Conservation (phyloP, 2,797 vertebrate species). For the Lithobates sylvaticus region DNA sequence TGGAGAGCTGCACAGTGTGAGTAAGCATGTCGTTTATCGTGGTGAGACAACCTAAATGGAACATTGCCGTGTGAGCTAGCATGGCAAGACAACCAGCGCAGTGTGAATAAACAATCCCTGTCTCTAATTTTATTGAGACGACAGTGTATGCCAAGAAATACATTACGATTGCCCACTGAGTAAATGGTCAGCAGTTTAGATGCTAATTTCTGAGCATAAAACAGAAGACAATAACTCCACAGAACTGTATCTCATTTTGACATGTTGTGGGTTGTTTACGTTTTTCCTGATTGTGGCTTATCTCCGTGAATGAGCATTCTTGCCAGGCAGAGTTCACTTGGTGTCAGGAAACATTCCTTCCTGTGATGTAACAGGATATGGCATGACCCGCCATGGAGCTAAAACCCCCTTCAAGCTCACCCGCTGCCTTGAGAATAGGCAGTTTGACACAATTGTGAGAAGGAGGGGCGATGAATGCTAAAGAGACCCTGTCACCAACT, state of each 20-base stretch:
- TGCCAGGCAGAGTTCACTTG: not conserved
- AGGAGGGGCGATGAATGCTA: no score
- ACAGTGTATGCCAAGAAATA: not conserved
- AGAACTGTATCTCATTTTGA: not conserved
- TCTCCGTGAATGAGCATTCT: not conserved
- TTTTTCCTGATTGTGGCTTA: not conserved
- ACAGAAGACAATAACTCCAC: not conserved
- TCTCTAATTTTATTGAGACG: no score
- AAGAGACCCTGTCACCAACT: no score
- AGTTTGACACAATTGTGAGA: no score
- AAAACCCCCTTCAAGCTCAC: not conserved
- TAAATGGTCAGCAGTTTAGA: not conserved
- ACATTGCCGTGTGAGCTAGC: no score
- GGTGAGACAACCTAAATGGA: no score
- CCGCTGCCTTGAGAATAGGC: no score
- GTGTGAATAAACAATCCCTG: no score
- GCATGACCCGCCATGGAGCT: not conserved
- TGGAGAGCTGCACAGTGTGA: no score
- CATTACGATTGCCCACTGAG: not conserved
- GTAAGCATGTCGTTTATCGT: no score
- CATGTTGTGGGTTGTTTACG: not conserved
- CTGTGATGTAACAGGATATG: not conserved
- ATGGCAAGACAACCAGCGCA: no score
- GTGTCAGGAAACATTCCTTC: conserved; percentile 8
- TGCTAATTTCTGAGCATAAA: not conserved